Conservation (phyloP, 2,113 vertebrate species). For the Chiloscyllium plagiosum region DNA sequence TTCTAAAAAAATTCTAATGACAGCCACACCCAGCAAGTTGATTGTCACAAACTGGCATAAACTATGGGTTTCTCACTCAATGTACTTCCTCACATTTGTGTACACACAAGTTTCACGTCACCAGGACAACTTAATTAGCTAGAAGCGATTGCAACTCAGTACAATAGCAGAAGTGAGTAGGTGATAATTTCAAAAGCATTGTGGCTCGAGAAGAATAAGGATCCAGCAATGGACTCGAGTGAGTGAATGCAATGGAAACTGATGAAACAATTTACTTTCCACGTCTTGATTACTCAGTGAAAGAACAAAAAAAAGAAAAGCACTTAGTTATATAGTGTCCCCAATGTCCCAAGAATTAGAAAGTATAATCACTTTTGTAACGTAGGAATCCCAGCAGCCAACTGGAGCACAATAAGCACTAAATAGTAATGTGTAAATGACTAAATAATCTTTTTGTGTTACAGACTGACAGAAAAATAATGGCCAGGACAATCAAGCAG, state of each 20-base stretch:
- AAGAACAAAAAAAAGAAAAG: neutral
- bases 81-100: neutral
- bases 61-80: neutral
- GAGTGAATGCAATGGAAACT: constrained; percentile 19
- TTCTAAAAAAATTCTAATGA: neutral
- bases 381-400: neutral
- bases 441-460: neutral
- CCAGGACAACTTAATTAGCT: neutral
- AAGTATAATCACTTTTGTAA: neutral
- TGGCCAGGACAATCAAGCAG: neutral
- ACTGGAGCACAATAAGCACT: neutral
- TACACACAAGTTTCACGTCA: neutral
- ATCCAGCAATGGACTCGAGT: neutral
- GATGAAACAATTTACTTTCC: neutral
- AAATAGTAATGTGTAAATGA: neutral
- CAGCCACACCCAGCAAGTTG: neutral
- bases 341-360: neutral
- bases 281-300: neutral
- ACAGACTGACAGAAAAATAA: neutral
- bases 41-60: neutral
- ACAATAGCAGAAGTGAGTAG: neutral
- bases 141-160: neutral
- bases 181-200: neutral
- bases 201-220: neutral
- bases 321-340: neutral